phyloP scores from a whole-genome alignment of 2,888 invertebrate species.

The Athalia cordata region DNA sequence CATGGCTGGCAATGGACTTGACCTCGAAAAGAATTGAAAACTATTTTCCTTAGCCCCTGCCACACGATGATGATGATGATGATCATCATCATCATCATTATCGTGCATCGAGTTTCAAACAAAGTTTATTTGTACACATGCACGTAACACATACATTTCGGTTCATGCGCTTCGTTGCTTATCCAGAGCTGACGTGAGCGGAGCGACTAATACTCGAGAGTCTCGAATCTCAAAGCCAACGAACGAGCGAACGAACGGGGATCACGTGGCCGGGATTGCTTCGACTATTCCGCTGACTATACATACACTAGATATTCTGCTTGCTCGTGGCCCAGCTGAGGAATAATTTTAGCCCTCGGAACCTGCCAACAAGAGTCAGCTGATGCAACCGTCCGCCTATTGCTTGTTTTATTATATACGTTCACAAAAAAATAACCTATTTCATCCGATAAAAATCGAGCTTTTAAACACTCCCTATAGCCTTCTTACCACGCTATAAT shows the following conservation, averaged over 20 bases:
- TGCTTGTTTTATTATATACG: neutral
- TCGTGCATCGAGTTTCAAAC: conserved; percentile 1
- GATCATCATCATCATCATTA: neutral
- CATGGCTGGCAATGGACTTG: conserved; percentile 29
- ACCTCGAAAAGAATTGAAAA: conserved; percentile 33
- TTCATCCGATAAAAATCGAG: too few relatives aligned
- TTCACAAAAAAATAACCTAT: too few relatives aligned
- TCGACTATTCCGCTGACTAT: too few relatives aligned
- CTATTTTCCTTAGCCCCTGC: conserved; percentile 11
- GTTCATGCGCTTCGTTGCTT: neutral
- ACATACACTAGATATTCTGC: neutral
- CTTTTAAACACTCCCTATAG: too few relatives aligned
- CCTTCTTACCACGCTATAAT: too few relatives aligned
- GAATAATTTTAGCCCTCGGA: conserved; percentile 35
- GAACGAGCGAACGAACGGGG: too few relatives aligned
- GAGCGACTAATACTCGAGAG: neutral
- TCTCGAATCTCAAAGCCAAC: neutral
- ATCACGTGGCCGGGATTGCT: too few relatives aligned
- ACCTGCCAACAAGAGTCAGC: conserved; percentile 14
- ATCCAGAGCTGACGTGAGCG: neutral
- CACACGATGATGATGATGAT: neutral
- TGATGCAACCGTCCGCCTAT: conserved; percentile 15
- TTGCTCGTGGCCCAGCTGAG: neutral
- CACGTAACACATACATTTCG: neutral
- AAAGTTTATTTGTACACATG: conserved; percentile 29